Conservation (phyloP, 53 echinoderm and acorn worm species). For the Zoroaster sp. region DNA sequence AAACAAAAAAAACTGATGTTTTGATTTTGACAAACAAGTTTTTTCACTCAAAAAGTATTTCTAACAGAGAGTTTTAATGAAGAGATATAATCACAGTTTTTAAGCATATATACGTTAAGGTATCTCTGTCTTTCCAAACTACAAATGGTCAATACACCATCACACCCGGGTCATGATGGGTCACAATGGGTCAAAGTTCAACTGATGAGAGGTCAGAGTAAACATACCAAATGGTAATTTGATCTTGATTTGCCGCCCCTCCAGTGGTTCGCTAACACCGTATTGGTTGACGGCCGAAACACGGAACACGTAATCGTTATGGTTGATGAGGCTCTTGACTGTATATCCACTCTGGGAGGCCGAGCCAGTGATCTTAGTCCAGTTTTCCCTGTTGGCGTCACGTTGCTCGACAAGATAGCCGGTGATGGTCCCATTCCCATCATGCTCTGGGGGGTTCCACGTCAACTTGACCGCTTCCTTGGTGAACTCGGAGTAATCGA, state of each 20-base stretch:
- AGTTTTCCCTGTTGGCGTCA: constrained; percentile 78
- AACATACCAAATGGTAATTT: constrained; percentile 98
- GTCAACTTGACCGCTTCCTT: constrained; percentile 78
- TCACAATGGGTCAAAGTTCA: not conserved
- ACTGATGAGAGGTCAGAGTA: not conserved
- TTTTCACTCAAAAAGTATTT: too few species aligned
- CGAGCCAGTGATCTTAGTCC: constrained; percentile 72
- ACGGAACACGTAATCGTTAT: constrained; percentile 84
- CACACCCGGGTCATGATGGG: too few species aligned
- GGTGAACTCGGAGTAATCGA: constrained; percentile 80
- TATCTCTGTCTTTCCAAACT: too few species aligned
- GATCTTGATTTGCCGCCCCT: constrained; percentile 77
- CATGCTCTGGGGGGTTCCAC: constrained; percentile 88
- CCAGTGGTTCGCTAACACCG: constrained; percentile 88
- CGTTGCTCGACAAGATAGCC: constrained; percentile 89
- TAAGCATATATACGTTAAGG: too few species aligned
- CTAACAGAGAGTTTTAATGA: too few species aligned
- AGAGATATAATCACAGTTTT: too few species aligned
- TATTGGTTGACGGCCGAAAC: constrained; percentile 86
- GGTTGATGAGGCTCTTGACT: constrained; percentile 76
- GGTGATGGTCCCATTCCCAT: constrained; percentile 81
- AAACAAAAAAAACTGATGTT: too few species aligned
- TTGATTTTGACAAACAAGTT: too few species aligned
- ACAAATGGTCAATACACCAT: too few species aligned
- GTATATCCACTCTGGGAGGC: constrained; percentile 62